These are phyloP conservation scores for Teinopalpus imperialis DNA, from an alignment of 2,888 invertebrate species.

Conservation along the genomic window DNA sequence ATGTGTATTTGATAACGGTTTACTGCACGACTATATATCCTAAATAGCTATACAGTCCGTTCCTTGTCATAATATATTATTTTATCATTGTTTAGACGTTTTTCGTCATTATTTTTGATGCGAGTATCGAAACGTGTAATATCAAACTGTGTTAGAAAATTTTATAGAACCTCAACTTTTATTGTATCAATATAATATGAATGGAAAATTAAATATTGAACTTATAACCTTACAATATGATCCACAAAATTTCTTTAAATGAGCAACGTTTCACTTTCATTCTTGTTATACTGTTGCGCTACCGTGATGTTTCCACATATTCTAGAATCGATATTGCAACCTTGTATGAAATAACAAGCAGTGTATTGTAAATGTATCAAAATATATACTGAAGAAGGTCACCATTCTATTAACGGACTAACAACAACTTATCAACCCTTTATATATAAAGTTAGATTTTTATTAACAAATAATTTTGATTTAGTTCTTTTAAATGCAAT, in stretches of 20 bases:
- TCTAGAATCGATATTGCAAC: slow-evolving; percentile 56
- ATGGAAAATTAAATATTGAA: no score
- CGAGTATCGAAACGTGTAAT: slow-evolving; percentile 18
- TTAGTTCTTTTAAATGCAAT: no score
- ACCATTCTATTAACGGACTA: not conserved
- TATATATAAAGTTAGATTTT: no score
- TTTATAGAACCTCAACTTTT: no score
- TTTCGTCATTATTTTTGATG: slow-evolving; percentile 15
- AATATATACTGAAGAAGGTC: slow-evolving; percentile 7
- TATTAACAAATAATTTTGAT: no score
- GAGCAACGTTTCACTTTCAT: no score
- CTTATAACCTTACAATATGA: no score
- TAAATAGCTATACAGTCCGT: slow-evolving; percentile 39
- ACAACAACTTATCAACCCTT: no score
- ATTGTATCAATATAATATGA: no score
- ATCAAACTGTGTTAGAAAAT: no score
- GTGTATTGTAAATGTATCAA: slow-evolving; percentile 12
- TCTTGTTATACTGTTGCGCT: slow-evolving; percentile 1
- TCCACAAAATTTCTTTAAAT: no score
- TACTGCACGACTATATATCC: slow-evolving; percentile 41
- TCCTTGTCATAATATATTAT: slow-evolving; percentile 60
- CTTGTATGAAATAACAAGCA: slow-evolving; percentile 39
- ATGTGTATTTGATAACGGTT: slow-evolving; percentile 67
- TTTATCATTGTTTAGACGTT: slow-evolving; percentile 58
- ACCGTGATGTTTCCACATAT: slow-evolving; percentile 4